These are phyloP conservation scores for Drosophila fuyamai DNA, from an alignment of 1,140 invertebrate species.

Conservation along the genomic window DNA sequence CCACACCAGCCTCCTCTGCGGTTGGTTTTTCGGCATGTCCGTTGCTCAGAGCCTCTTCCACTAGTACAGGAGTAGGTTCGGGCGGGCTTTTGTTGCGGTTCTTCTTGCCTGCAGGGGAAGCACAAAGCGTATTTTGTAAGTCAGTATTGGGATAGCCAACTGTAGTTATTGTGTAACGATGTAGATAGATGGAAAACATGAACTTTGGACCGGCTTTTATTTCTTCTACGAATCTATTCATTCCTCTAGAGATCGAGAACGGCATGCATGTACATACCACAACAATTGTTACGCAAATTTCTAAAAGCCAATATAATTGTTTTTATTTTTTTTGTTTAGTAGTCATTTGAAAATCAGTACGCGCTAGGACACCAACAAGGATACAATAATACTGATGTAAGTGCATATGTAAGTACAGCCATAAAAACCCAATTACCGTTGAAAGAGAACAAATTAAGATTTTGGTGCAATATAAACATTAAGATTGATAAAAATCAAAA, in stretches of 20 bases:
- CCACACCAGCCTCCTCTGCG: slow-evolving; percentile 15
- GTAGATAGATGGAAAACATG: not conserved
- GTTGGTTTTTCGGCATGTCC: slow-evolving; percentile 53
- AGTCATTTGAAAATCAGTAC: no score
- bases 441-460: no score
- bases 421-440: no score
- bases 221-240: not conserved
- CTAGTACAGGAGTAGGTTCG: slow-evolving; percentile 24
- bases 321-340: no score
- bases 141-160: not conserved
- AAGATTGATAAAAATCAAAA: no score
- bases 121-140: not conserved
- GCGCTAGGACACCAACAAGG: no score
- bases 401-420: no score
- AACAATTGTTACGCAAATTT: no score
- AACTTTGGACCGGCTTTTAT: slow-evolving; percentile 9
- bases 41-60: slow-evolving; percentile 50
- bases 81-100: slow-evolving; percentile 72
- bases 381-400: no score
- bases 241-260: not conserved
- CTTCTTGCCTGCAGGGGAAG: slow-evolving; percentile 59
- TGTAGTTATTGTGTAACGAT: not conserved
- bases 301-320: no score
- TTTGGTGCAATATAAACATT: no score
- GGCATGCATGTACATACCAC: no score